A percentile compares a stretch with the other conserved stretches of the same genome.
Evolutionary conservation across 2,888 invertebrate genomes (phyloP).

Genomic region (Eueremaeus valkanovi): DNA sequence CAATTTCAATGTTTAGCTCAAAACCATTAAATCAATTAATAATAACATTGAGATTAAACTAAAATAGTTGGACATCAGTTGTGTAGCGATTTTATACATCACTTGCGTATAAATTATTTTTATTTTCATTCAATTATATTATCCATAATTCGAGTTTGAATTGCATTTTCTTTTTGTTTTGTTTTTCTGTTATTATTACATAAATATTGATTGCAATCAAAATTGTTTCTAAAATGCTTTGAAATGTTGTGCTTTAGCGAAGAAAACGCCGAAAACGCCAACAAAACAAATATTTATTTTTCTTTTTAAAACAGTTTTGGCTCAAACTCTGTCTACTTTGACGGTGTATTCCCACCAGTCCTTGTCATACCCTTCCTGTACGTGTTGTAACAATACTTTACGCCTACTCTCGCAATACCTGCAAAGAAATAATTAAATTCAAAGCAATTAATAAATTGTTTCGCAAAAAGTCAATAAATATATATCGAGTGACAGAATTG

Average conservation of each 20-base stretch:
- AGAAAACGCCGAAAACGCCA: too few species aligned
- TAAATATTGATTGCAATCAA: slow-evolving; percentile 5
- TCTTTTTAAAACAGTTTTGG: background rate
- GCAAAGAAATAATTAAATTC: slow-evolving; percentile 48
- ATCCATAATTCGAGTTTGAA: background rate
- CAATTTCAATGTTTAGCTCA: background rate
- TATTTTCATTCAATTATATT: background rate
- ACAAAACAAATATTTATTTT: too few species aligned
- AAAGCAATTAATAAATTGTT: background rate
- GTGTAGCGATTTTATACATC: background rate
- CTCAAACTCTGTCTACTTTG: slow-evolving; percentile 23
- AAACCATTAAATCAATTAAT: too few species aligned
- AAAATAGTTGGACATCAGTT: background rate
- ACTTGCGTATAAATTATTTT: background rate
- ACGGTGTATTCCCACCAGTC: slow-evolving; percentile 62
- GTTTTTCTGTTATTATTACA: too few species aligned
- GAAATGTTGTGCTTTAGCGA: too few species aligned
- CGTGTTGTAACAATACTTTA: slow-evolving; percentile 91
- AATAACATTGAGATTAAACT: too few species aligned
- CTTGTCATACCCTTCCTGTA: slow-evolving; percentile 97
- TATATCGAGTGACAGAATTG: too few species aligned
- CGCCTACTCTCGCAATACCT: slow-evolving; percentile 98
- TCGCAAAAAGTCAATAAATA: too few species aligned
- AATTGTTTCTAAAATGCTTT: background rate
- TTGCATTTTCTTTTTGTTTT: background rate